Percentiles rank a stretch among this genome's conserved stretches.
These are phyloP conservation scores for Cyphomyrmex costatus DNA, from an alignment of 1,140 invertebrate genomes.

Conservation along the genomic window DNA sequence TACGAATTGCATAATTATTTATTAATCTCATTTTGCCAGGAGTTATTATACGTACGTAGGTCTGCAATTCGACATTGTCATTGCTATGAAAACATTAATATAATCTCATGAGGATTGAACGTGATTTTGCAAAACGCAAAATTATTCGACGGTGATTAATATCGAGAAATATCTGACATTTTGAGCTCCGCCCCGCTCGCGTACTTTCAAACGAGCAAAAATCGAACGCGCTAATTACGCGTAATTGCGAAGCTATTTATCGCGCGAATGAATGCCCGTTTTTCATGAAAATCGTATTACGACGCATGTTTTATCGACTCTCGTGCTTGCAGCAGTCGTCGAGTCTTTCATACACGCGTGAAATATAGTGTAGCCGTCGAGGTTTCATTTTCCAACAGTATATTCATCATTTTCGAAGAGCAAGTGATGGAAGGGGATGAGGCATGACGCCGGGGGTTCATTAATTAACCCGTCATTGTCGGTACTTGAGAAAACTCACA, in stretches of 20 bases:
- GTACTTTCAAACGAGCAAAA: conserved; percentile 12
- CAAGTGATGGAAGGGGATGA: not conserved
- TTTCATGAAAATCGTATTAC: conserved; percentile 25
- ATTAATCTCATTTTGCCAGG: conserved; percentile 28
- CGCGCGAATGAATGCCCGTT: not conserved
- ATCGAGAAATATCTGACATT: conserved; percentile 32
- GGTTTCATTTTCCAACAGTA: conserved; percentile 35
- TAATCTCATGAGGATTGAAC: not conserved
- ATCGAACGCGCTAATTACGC: conserved; percentile 49
- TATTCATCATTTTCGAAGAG: conserved; percentile 52
- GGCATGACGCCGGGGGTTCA: conserved; percentile 15
- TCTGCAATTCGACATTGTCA: conserved; percentile 13
- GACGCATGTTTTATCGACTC: conserved; percentile 5
- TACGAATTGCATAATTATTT: conserved; percentile 25
- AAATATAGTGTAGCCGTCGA: conserved; percentile 38
- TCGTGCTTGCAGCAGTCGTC: not conserved
- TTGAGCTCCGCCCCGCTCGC: not conserved
- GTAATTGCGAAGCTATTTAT: conserved; percentile 38
- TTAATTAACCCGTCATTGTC: conserved; percentile 57
- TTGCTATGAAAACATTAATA: conserved; percentile 16
- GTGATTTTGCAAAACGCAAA: conserved; percentile 5
- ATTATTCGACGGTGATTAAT: conserved; percentile 47
- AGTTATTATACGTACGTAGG: not conserved
- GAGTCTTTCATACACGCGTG: conserved; percentile 37
- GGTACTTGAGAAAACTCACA: conserved; percentile 49